phyloP scores from a whole-genome alignment of 1,140 invertebrate species.

The Antheraea pernyi region DNA sequence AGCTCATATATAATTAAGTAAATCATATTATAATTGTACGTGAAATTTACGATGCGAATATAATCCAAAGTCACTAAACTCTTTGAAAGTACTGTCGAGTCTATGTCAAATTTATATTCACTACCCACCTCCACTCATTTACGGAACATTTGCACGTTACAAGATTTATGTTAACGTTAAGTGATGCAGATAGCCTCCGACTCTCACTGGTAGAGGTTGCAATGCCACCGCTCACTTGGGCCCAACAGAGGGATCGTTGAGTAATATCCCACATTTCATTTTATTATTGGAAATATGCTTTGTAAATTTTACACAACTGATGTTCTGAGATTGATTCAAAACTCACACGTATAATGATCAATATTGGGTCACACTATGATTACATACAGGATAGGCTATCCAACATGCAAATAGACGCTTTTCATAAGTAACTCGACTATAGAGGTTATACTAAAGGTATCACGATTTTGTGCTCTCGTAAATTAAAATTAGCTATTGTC shows the following conservation, averaged over 20 bases:
- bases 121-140: slow-evolving; percentile 33
- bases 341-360: too few relatives aligned
- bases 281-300: slow-evolving; percentile 3
- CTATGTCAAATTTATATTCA: not conserved
- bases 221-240: not conserved
- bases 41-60: not conserved
- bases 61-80: not conserved
- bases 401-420: too few relatives aligned
- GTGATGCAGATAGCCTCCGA: slow-evolving; percentile 57
- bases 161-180: slow-evolving; percentile 61
- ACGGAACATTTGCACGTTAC: slow-evolving; percentile 32
- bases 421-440: too few relatives aligned
- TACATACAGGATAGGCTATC: too few relatives aligned
- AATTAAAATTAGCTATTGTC: too few relatives aligned
- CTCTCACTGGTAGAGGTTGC: slow-evolving; percentile 5
- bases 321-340: too few relatives aligned
- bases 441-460: too few relatives aligned
- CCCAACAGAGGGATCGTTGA: not conserved
- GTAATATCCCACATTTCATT: slow-evolving; percentile 11
- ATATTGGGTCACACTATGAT: too few relatives aligned
- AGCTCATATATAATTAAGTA: too few relatives aligned
- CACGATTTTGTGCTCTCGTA: too few relatives aligned
- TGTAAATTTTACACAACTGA: not conserved
- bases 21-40: not conserved
- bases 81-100: not conserved